Evolutionary conservation across 2,888 invertebrate genomes (phyloP).

Genomic region (Ptycholaimellus sp.): DNA sequence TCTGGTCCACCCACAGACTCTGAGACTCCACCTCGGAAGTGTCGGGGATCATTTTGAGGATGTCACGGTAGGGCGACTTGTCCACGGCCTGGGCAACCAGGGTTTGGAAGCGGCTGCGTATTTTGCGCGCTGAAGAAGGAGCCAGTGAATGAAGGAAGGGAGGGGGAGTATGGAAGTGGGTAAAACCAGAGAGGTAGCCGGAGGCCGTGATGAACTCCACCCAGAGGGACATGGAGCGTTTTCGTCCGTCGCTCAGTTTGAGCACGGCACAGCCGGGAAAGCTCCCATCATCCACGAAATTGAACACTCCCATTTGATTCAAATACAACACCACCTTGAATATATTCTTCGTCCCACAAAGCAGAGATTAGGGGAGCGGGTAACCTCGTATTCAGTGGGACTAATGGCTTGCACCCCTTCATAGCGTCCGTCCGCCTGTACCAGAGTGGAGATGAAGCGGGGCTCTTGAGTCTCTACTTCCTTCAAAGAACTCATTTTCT

Average conservation of each 20-base stretch:
- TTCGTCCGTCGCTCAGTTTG: conserved; percentile 74
- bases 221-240: conserved; percentile 87
- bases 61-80: conserved; percentile 68
- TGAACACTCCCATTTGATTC: conserved; percentile 90
- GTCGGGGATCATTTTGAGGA: conserved; percentile 75
- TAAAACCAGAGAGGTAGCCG: conserved; percentile 68
- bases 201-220: conserved; percentile 90
- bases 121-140: conserved; percentile 81
- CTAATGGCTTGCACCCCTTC: conserved; percentile 42
- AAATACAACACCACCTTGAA: conserved; percentile 79
- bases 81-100: conserved; percentile 62
- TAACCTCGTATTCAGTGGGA: neutral
- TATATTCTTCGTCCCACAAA: conserved; percentile 27
- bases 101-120: conserved; percentile 70
- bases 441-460: conserved; percentile 50
- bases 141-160: too few relatives aligned
- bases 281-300: conserved; percentile 83
- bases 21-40: conserved; percentile 80
- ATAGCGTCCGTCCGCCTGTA: conserved; percentile 54
- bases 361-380: neutral
- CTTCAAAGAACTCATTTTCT: too few relatives aligned
- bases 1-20: too few relatives aligned
- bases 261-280: conserved; percentile 61
- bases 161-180: too few relatives aligned
- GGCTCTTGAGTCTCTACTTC: conserved; percentile 87